Evolutionary conservation across 2,888 invertebrate species (phyloP), one percentile per base, ranked within the genome.

Genomic region (Miltochrista miniata): DNA sequence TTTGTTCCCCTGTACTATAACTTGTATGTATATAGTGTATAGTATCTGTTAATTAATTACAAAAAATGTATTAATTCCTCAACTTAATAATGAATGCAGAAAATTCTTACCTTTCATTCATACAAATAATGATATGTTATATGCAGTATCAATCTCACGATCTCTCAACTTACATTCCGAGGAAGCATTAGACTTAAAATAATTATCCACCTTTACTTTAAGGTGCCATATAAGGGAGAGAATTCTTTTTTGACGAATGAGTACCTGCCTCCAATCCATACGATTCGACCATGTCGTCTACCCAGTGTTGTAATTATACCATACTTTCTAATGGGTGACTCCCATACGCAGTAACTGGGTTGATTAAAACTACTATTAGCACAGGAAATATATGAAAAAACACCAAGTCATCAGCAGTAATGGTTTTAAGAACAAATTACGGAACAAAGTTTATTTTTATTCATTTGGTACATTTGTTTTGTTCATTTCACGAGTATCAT

Each of bases 241-340:
- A n/a, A 38, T 24, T 43, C 43, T 43, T 33, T 37, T 33, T 11
- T 7, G 14, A 39, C 31, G 24, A 48, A 43, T 43, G 37, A 37
- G 48, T 47, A 35, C 24, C 38, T 34, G 36, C 29, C 18, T 43
- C n/a, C 33, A 43, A 48, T 48, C 33, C 38, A 38, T 43, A 24
- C 33, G 24, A 38, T 38, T 14, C 33, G 24, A 15, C 14, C 31
- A 11, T 18, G 14, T 43, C 34, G 34, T 18, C 43, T 38, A 37
- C 43, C 11, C 10, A 38, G 37, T 7, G 1, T 7, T 13, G 36
- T 48, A 49, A 44, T 49, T 49, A 38, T 38, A 49, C 13, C 24
- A 38, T 43, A 38, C 38, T 49, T 38, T 49, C 43, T 49, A 49
- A 44, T 44, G 43, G 43, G 18, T 33, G 38, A 38, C 18, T 44